Conservation (phyloP, 2,797 vertebrate species). For the Spinibarbus caldwelli region DNA sequence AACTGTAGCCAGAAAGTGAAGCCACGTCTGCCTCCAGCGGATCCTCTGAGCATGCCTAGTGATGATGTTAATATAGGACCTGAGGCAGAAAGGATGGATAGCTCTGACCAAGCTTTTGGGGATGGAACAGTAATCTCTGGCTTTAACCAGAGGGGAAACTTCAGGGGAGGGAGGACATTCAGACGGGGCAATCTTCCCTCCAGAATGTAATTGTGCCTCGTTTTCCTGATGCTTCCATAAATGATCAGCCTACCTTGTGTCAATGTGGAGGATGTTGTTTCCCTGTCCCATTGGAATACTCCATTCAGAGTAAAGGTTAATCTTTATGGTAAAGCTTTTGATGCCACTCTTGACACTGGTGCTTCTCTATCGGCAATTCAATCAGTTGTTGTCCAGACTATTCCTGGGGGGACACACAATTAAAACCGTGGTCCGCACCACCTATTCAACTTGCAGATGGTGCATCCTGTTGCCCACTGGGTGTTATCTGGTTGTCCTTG, state of each 20-base stretch:
- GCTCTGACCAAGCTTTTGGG: not conserved
- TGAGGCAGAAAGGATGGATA: not conserved
- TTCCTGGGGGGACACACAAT: not conserved
- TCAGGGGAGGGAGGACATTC: too few species aligned
- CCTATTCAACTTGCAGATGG: conserved; percentile 4
- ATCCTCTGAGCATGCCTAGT: not conserved
- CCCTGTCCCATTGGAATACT: not conserved
- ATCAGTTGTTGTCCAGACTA: not conserved
- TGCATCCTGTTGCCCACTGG: not conserved
- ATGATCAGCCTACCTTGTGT: not conserved
- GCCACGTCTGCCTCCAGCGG: not conserved
- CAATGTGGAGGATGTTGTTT: conserved; percentile 9
- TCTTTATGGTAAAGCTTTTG: not conserved
- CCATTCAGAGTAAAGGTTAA: not conserved
- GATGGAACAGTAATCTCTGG: not conserved
- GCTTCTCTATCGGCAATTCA: not conserved
- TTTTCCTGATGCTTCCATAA: too few species aligned
- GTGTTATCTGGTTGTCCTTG: not conserved
- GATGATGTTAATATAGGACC: too few species aligned
- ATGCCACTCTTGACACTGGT: conserved; percentile 19
- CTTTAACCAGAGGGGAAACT: too few species aligned
- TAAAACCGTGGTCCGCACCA: not conserved
- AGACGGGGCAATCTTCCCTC: too few species aligned
- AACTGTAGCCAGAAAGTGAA: not conserved
- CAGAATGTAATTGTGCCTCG: too few species aligned